Evolutionary conservation across 1,140 invertebrate species (phyloP).

Genomic region (Pachypsylla venusta): DNA sequence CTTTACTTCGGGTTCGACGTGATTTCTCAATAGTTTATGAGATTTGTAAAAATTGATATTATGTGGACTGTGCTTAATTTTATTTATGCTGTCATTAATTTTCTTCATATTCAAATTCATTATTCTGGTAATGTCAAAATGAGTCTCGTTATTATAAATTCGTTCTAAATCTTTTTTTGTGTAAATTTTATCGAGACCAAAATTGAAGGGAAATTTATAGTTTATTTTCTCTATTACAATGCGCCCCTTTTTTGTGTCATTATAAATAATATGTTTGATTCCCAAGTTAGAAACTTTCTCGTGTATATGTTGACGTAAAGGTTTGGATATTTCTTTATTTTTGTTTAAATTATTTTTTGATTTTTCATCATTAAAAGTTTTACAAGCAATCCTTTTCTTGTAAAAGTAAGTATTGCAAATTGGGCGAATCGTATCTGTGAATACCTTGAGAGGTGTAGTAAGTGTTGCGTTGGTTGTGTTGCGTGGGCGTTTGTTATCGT

Average conservation of each 20-base stretch:
- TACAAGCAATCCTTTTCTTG: not conserved
- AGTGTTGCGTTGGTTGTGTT: not conserved
- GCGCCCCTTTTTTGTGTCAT: not conserved
- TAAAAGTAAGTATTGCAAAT: not conserved
- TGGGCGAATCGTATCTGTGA: not conserved
- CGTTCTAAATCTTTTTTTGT: not conserved
- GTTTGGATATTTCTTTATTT: not conserved
- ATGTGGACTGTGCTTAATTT: not conserved
- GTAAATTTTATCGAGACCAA: not conserved
- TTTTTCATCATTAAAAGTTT: not conserved
- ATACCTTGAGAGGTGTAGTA: not conserved
- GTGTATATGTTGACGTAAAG: not conserved
- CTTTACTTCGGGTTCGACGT: no score
- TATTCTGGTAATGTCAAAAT: not conserved
- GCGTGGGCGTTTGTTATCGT: not conserved
- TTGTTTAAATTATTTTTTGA: not conserved
- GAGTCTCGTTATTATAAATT: conserved; percentile 1
- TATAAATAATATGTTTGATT: not conserved
- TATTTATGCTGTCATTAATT: not conserved
- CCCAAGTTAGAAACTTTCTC: conserved; percentile 2
- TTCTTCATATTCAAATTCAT: not conserved
- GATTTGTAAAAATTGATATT: conserved; percentile 5
- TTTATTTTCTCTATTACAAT: not conserved
- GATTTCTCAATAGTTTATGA: not conserved
- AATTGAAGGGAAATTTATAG: not conserved